Conservation (phyloP, 2,888 invertebrate genomes). For the Nomada goodeniana region DNA sequence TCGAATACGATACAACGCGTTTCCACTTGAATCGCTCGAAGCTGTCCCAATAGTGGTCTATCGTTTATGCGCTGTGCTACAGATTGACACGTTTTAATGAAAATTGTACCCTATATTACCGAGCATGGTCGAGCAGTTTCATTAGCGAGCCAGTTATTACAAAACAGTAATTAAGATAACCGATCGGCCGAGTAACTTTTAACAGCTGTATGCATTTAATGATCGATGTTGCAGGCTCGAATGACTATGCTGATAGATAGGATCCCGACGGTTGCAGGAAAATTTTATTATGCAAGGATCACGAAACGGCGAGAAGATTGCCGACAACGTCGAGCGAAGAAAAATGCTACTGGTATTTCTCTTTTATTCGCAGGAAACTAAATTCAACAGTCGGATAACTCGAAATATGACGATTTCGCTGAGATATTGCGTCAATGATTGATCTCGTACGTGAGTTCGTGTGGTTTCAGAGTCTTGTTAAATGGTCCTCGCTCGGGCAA, state of each 20-base stretch:
- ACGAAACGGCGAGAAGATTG: neutral
- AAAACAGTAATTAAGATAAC: conserved; percentile 46
- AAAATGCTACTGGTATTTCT: too few species aligned
- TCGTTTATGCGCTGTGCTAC: neutral
- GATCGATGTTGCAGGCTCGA: neutral
- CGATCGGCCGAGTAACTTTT: conserved; percentile 26
- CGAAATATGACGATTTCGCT: too few species aligned
- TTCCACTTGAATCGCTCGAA: neutral
- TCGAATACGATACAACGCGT: neutral
- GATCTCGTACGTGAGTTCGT: too few species aligned
- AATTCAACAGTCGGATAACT: too few species aligned
- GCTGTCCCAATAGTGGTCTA: neutral
- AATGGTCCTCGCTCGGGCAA: too few species aligned
- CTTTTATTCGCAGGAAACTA: too few species aligned
- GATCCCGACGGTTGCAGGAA: neutral
- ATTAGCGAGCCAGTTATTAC: conserved; percentile 7
- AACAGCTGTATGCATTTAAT: conserved; percentile 26
- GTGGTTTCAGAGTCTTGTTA: too few species aligned
- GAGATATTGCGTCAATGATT: too few species aligned
- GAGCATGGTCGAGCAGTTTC: conserved; percentile 4
- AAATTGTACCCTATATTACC: conserved; percentile 16
- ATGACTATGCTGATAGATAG: neutral
- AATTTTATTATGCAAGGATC: neutral
- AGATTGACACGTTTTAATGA: conserved; percentile 7
- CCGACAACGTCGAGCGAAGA: too few species aligned